Conservation (phyloP, 1,140 invertebrate genomes). For the Aleiodes sp. region DNA sequence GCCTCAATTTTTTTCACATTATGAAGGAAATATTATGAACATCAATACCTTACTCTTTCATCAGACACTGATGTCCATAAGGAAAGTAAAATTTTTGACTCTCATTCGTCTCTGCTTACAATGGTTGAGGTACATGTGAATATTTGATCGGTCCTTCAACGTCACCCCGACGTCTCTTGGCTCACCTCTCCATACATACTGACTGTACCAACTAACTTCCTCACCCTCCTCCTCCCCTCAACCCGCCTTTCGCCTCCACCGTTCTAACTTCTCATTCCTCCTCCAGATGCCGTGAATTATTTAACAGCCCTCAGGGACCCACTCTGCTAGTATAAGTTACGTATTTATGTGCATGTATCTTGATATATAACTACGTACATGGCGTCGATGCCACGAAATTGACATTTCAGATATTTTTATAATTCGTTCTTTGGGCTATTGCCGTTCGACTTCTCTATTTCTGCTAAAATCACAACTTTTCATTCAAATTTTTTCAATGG, state of each 20-base stretch:
- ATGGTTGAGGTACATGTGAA: constrained; percentile 56
- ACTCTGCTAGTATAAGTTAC: constrained; percentile 44
- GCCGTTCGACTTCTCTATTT: neutral
- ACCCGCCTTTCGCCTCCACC: constrained; percentile 39
- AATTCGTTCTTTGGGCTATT: neutral
- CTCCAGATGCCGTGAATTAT: constrained; percentile 64
- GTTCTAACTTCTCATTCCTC: constrained; percentile 31
- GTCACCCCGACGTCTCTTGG: constrained; percentile 47
- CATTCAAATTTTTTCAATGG: neutral
- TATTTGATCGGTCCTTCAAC: constrained; percentile 65
- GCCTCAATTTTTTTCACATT: neutral
- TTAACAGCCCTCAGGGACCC: constrained; percentile 58
- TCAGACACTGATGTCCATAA: neutral
- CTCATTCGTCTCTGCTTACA: neutral
- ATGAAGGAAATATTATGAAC: neutral
- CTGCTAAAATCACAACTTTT: neutral
- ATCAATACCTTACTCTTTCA: neutral
- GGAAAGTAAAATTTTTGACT: neutral
- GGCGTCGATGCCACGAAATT: constrained; percentile 40
- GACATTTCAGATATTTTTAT: constrained; percentile 48
- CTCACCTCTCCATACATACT: constrained; percentile 29
- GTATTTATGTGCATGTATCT: constrained; percentile 45
- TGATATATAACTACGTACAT: constrained; percentile 42
- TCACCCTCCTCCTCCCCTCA: constrained; percentile 49
- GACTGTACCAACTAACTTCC: constrained; percentile 3